A percentile compares a stretch with the other conserved stretches of the same genome.
phyloP scores from a whole-genome alignment of 2,888 invertebrate genomes.

The Lordiphosa andalusiaca region DNA sequence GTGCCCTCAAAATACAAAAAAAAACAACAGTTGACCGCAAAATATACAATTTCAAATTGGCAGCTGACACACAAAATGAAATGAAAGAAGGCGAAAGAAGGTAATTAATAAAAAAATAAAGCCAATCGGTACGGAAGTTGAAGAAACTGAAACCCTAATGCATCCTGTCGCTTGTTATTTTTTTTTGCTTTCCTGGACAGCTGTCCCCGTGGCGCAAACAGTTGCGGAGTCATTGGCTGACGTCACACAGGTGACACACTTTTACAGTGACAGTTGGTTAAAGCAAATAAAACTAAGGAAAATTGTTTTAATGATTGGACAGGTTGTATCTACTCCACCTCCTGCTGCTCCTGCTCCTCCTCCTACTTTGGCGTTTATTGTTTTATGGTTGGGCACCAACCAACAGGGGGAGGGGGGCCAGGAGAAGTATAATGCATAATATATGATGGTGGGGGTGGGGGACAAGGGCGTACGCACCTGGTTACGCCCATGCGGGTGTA shows the following conservation, averaged over 20 bases:
- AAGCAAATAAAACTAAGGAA: constrained; percentile 9
- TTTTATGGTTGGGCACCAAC: constrained; percentile 49
- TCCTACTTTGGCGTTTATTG: constrained; percentile 49
- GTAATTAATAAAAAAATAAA: constrained; percentile 23
- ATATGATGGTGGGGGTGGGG: constrained; percentile 1
- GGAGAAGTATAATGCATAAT: neutral
- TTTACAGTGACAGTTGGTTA: constrained; percentile 32
- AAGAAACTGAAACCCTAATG: constrained; percentile 36
- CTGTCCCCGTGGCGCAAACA: constrained; percentile 21
- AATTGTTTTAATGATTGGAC: constrained; percentile 41
- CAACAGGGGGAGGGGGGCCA: constrained; percentile 7
- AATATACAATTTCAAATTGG: constrained; percentile 59
- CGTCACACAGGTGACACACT: constrained; percentile 31
- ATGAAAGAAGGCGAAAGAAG: constrained; percentile 22
- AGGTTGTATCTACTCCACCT: neutral
- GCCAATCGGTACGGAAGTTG: constrained; percentile 25
- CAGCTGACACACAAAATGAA: constrained; percentile 51
- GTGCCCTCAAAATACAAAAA: no score
- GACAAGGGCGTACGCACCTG: constrained; percentile 24
- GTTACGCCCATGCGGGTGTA: no score
- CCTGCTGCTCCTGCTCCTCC: no score
- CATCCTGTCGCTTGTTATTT: constrained; percentile 24
- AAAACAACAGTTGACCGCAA: constrained; percentile 43
- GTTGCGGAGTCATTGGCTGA: constrained; percentile 18
- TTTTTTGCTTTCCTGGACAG: constrained; percentile 29